These are phyloP conservation scores for Venustaconcha ellipsiformis DNA, from an alignment of 1,140 invertebrate genomes.

Conservation along the genomic window DNA sequence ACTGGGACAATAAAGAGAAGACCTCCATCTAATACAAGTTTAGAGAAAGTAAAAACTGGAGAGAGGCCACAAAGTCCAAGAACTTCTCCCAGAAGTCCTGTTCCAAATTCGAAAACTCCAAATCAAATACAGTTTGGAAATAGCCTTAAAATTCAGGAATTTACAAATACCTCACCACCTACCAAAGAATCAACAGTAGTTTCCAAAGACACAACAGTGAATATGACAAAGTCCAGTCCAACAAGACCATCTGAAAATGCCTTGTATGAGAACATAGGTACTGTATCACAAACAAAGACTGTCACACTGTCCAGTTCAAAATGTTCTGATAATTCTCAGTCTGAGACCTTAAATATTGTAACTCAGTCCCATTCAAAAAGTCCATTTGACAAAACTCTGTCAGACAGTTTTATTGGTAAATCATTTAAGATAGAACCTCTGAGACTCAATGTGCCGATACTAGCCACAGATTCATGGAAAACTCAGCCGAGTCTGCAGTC, in stretches of 20 bases:
- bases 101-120: conserved; percentile 1
- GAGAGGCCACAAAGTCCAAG: conserved; percentile 32
- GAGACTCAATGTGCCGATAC: background rate
- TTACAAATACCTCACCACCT: too few relatives aligned
- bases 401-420: conserved; percentile 14
- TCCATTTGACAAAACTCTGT: conserved; percentile 1
- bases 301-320: conserved; percentile 1
- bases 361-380: conserved; percentile 12
- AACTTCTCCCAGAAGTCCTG: conserved; percentile 18
- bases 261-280: too few relatives aligned
- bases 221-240: too few relatives aligned
- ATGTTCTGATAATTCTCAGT: conserved; percentile 17
- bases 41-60: background rate
- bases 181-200: too few relatives aligned
- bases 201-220: too few relatives aligned
- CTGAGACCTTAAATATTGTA: conserved; percentile 12
- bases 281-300: conserved; percentile 7
- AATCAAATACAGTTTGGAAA: background rate
- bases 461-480: too few relatives aligned
- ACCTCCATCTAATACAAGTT: conserved; percentile 42
- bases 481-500: too few relatives aligned
- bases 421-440: conserved; percentile 28
- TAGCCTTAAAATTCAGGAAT: background rate
- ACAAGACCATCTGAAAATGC: too few relatives aligned
- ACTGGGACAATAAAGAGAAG: conserved; percentile 72